These are phyloP conservation scores for Capitulum mitella DNA, from an alignment of 2,888 invertebrate species.

Conservation along the genomic window DNA sequence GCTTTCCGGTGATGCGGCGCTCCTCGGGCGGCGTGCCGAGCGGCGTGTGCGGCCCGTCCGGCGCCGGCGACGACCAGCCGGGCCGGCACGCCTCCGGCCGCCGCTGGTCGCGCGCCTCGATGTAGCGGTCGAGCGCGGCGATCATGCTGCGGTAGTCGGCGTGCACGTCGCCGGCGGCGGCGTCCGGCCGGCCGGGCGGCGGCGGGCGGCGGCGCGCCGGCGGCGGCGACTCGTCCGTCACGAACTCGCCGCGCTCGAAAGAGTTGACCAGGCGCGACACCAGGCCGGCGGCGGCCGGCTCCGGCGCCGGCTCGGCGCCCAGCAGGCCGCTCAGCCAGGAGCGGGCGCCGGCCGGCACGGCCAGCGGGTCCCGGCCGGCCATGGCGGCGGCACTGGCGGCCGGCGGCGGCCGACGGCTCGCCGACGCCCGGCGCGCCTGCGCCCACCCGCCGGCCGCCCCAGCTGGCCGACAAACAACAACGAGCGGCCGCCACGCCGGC, in stretches of 20 bases:
- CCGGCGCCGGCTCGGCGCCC: not conserved
- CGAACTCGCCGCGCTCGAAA: conserved; percentile 12
- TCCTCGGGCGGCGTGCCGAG: not conserved
- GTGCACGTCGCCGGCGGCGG: not conserved
- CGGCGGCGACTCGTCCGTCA: not conserved
- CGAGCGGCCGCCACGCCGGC: not conserved
- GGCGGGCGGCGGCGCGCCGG: not conserved
- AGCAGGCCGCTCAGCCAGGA: not conserved
- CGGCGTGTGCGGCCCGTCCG: not conserved
- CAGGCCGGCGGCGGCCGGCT: too few species aligned
- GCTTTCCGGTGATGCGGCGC: not conserved
- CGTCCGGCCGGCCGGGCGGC: not conserved
- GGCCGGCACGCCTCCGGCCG: not conserved
- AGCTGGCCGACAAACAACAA: not conserved
- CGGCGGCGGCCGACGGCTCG: not conserved
- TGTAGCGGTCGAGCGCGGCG: conserved; percentile 5
- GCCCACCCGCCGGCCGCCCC: not conserved
- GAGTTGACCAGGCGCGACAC: not conserved
- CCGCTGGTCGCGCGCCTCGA: conserved; percentile 7
- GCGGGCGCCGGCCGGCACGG: conserved; percentile 24
- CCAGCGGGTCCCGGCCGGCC: conserved; percentile 13
- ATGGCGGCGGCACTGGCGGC: not conserved
- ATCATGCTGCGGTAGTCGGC: conserved; percentile 13
- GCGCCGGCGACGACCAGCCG: not conserved
- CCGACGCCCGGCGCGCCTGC: not conserved